Conservation (phyloP, 2,113 vertebrate species). For the Oophaga pumilio region DNA sequence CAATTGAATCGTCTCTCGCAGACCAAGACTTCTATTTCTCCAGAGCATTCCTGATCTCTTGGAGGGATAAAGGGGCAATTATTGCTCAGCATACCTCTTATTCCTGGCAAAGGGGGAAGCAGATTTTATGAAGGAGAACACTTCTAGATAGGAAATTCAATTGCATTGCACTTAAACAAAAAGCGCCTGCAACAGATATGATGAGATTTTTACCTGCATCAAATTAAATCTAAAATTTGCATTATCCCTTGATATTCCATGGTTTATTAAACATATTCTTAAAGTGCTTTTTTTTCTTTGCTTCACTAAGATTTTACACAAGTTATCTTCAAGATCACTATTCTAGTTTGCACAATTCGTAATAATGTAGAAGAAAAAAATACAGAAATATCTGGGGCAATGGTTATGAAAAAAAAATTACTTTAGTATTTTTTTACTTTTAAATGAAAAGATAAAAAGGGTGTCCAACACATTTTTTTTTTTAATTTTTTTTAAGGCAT, state of each 20-base stretch:
- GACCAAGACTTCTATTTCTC: conserved; percentile 39
- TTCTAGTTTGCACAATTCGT: not conserved
- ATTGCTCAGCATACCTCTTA: conserved; percentile 13
- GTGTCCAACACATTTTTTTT: too few relatives aligned
- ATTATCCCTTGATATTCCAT: not conserved
- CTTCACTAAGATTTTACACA: not conserved
- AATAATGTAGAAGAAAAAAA: not conserved
- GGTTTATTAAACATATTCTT: conserved; percentile 24
- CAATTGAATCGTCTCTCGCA: conserved; percentile 42
- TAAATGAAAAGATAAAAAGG: too few relatives aligned
- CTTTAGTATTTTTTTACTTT: too few relatives aligned
- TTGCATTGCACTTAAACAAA: conserved; percentile 15
- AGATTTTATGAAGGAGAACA: conserved; percentile 10
- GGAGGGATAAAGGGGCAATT: conserved; percentile 30
- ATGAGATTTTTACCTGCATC: conserved; percentile 12
- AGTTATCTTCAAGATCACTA: not conserved
- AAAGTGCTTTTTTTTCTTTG: not conserved
- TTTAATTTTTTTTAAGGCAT: too few relatives aligned
- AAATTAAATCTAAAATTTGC: not conserved
- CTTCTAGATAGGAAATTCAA: conserved; percentile 26
- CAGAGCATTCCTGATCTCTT: conserved; percentile 38
- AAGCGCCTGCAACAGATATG: not conserved
- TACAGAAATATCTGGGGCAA: not conserved
- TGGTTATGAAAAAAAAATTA: not conserved
- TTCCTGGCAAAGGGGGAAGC: not conserved